phyloP scores from a whole-genome alignment of 2,113 vertebrate genomes.

The Platanista minor region DNA sequence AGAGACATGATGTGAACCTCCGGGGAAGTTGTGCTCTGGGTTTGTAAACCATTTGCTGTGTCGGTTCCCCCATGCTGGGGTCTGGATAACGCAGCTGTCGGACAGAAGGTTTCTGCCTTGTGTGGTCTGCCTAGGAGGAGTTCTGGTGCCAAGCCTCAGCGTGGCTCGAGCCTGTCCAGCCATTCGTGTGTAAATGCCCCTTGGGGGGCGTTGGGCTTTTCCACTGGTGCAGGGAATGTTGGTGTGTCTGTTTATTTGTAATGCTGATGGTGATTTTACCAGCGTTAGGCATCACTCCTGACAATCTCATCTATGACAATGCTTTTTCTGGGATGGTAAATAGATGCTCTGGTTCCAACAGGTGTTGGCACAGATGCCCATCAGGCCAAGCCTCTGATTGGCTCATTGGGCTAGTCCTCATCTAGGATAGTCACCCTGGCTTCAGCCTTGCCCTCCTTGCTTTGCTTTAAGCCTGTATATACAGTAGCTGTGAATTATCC shows the following conservation, averaged over 20 bases:
- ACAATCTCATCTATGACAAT: neutral
- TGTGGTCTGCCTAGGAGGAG: slow-evolving; percentile 39
- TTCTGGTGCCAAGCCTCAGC: slow-evolving; percentile 36
- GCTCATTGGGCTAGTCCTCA: neutral
- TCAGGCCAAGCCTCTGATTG: neutral
- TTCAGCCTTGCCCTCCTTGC: neutral
- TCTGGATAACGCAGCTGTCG: slow-evolving; percentile 52
- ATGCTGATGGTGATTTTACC: neutral
- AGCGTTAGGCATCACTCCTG: neutral
- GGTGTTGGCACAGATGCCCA: neutral
- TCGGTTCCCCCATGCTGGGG: slow-evolving; percentile 48
- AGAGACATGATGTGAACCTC: neutral
- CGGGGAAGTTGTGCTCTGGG: neutral
- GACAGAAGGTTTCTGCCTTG: slow-evolving; percentile 65
- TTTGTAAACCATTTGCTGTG: slow-evolving; percentile 52
- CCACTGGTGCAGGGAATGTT: neutral
- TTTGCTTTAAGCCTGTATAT: neutral
- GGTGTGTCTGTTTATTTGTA: neutral
- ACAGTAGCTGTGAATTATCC: neutral
- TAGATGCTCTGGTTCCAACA: neutral
- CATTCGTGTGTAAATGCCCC: neutral
- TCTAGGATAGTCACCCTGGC: neutral
- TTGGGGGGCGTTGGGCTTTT: neutral
- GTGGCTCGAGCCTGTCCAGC: neutral
- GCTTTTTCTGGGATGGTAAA: neutral